These are phyloP conservation scores for Celastrina argiolus DNA, from an alignment of 2,888 invertebrate genomes.

Conservation along the genomic window DNA sequence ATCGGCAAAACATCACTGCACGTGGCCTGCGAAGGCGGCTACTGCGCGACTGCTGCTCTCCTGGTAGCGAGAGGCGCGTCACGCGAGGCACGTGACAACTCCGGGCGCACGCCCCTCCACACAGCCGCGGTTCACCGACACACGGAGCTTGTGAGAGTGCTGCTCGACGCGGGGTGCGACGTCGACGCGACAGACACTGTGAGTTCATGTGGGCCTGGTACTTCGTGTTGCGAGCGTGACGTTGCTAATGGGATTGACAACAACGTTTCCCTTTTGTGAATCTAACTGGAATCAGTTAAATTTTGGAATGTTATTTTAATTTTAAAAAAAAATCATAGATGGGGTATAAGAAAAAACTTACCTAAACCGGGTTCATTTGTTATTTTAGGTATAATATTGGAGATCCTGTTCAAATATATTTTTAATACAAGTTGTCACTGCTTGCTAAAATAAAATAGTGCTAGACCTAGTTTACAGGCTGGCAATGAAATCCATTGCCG, in stretches of 20 bases:
- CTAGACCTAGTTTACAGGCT: too few species aligned
- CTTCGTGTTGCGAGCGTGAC: conserved; percentile 20
- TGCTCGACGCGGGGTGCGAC: conserved; percentile 82
- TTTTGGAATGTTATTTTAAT: too few species aligned
- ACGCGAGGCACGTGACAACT: conserved; percentile 82
- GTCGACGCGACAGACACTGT: conserved; percentile 74
- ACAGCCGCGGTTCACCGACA: conserved; percentile 86
- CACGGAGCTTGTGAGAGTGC: conserved; percentile 82
- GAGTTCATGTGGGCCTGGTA: conserved; percentile 40
- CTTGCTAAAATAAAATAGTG: too few species aligned
- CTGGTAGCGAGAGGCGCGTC: conserved; percentile 80
- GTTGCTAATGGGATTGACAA: background rate
- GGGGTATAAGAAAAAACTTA: too few species aligned
- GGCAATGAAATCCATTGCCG: too few species aligned
- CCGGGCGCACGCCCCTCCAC: conserved; percentile 86
- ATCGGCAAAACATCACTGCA: conserved; percentile 81
- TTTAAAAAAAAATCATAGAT: too few species aligned
- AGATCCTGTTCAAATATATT: too few species aligned
- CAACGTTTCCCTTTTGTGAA: background rate
- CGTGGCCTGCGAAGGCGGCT: conserved; percentile 83
- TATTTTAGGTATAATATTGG: too few species aligned
- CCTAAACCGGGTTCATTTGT: too few species aligned
- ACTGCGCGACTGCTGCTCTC: conserved; percentile 78
- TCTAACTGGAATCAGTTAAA: too few species aligned
- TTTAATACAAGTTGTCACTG: too few species aligned